Evolutionary conservation across 1,140 invertebrate genomes (phyloP).

Genomic region (Hetaerina americana): DNA sequence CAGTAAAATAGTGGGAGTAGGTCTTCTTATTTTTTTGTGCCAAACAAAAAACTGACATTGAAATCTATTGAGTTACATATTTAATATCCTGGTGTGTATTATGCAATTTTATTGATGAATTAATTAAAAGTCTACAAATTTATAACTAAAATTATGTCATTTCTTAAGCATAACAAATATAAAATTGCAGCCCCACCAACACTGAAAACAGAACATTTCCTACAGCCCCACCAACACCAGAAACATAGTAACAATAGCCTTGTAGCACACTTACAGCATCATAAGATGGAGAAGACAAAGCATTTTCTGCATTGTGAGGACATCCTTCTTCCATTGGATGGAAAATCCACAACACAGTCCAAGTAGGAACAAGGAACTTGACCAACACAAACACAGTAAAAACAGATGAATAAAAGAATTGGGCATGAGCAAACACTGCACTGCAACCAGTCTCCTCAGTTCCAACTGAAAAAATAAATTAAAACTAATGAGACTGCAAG

Average conservation of each 20-base stretch:
- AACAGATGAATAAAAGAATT: conserved; percentile 34
- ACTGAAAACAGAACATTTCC: too few species aligned
- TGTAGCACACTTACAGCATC: conserved; percentile 16
- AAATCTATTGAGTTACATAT: too few species aligned
- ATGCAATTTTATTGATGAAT: too few species aligned
- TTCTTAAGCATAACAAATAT: too few species aligned
- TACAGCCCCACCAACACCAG: conserved; percentile 22
- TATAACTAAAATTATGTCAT: too few species aligned
- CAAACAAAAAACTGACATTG: too few species aligned
- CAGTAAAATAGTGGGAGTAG: too few species aligned
- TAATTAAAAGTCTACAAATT: too few species aligned
- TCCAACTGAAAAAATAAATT: conserved; percentile 29
- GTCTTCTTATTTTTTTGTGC: too few species aligned
- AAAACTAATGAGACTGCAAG: too few species aligned
- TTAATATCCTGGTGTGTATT: too few species aligned
- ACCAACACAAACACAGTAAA: conserved; percentile 31
- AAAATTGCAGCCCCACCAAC: too few species aligned
- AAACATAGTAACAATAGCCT: conserved; percentile 25
- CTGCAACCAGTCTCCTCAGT: conserved; percentile 34
- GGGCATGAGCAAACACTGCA: conserved; percentile 36
- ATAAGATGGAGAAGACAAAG: not conserved
- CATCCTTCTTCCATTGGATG: conserved; percentile 28
- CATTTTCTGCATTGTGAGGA: not conserved
- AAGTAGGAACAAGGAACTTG: conserved; percentile 36
- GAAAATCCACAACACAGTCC: conserved; percentile 37